These are phyloP conservation scores for Aldabrachelys gigantea DNA, from an alignment of 2,113 vertebrate species.

Conservation along the genomic window DNA sequence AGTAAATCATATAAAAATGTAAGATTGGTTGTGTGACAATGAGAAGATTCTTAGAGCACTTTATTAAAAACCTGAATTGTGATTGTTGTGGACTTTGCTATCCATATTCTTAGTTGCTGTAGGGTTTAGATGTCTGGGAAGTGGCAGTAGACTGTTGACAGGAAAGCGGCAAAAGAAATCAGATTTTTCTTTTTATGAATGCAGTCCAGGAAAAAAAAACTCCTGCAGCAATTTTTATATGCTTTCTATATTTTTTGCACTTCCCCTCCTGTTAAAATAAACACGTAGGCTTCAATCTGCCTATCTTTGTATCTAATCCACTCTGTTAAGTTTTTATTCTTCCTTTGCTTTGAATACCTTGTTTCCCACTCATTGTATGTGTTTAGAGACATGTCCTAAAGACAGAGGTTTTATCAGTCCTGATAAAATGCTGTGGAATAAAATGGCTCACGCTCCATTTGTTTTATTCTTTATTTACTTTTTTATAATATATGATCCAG, in stretches of 20 bases:
- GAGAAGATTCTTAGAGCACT: not conserved
- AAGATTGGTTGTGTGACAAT: not conserved
- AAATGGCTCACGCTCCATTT: not conserved
- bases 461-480: not conserved
- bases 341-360: not conserved
- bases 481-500: not conserved
- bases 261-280: not conserved
- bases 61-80: not conserved
- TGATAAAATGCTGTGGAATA: not conserved
- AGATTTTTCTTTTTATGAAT: not conserved
- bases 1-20: not conserved
- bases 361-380: not conserved
- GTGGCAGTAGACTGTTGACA: not conserved
- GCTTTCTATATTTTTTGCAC: not conserved
- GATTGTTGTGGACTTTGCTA: not conserved
- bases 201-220: not conserved
- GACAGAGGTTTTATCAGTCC: not conserved
- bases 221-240: not conserved
- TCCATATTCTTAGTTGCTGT: rapidly evolving
- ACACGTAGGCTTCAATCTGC: not conserved
- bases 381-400: not conserved
- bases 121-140: not conserved
- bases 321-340: not conserved
- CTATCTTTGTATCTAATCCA: not conserved
- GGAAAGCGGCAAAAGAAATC: not conserved